These are phyloP conservation scores for Parapristionchus giblindavisi DNA, from an alignment of 2,888 invertebrate species.

Conservation along the genomic window DNA sequence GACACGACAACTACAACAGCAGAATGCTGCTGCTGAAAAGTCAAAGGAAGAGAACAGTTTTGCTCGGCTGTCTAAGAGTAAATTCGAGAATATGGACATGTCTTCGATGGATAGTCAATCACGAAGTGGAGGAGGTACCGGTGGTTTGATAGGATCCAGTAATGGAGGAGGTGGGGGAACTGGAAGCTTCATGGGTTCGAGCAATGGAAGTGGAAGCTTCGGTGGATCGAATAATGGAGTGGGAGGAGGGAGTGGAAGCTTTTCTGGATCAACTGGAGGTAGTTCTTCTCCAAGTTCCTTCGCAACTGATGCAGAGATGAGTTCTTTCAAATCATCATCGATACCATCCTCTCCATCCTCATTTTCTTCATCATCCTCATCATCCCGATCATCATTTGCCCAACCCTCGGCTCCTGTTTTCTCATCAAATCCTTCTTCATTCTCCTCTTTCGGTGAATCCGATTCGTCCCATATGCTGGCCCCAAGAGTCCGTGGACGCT, in stretches of 20 bases:
- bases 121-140: slow-evolving; percentile 2
- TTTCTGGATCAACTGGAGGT: too few relatives aligned
- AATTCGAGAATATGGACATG: slow-evolving; percentile 2
- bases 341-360: slow-evolving; percentile 1
- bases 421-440: slow-evolving; percentile 13
- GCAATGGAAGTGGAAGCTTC: too few relatives aligned
- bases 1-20: not conserved
- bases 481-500: too few relatives aligned
- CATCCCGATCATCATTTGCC: not conserved
- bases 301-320: not conserved
- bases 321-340: not conserved
- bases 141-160: slow-evolving; percentile 20
- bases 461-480: not conserved
- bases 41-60: slow-evolving; percentile 14
- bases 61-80: not conserved
- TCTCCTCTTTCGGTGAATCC: slow-evolving; percentile 17
- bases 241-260: not conserved
- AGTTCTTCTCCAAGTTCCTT: not conserved
- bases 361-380: slow-evolving; percentile 1
- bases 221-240: too few relatives aligned
- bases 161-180: too few relatives aligned
- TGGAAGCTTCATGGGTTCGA: too few relatives aligned
- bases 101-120: too few relatives aligned
- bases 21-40: not conserved
- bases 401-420: not conserved